Conservation (phyloP, 2,113 vertebrate genomes). For the Empidonax traillii region DNA sequence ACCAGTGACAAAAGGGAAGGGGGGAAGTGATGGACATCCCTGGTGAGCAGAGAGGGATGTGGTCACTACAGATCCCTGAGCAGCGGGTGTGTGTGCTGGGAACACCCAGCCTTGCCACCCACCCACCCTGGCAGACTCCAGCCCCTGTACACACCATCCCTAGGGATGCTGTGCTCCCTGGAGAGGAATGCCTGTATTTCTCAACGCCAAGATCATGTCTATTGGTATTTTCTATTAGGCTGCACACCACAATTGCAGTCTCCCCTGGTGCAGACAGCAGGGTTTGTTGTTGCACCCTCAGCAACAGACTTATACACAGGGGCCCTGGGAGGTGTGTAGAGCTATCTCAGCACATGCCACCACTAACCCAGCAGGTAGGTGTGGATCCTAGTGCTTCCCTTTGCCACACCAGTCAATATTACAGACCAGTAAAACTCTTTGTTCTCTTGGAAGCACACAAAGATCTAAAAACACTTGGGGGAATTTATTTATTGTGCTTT, state of each 20-base stretch:
- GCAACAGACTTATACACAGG: not conserved
- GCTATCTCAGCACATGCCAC: not conserved
- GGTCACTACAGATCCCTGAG: not conserved
- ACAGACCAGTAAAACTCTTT: constrained; percentile 9
- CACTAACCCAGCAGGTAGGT: not conserved
- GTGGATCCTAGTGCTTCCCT: not conserved
- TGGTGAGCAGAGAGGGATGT: not conserved
- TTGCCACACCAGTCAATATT: constrained; percentile 9
- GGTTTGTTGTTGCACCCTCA: not conserved
- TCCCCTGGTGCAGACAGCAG: not conserved
- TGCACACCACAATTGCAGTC: not conserved
- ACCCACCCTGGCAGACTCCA: not conserved
- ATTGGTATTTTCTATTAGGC: not conserved
- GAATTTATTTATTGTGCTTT: constrained; percentile 64
- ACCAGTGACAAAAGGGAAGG: not conserved
- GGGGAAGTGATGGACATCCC: not conserved
- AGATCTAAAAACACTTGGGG: constrained; percentile 5
- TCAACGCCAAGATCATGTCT: not conserved
- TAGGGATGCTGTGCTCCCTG: not conserved
- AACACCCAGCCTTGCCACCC: not conserved
- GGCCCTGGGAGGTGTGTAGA: not conserved
- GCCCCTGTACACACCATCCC: not conserved
- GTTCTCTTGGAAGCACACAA: constrained; percentile 27
- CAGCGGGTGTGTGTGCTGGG: fast-evolving
- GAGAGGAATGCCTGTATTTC: not conserved